These are phyloP conservation scores for Kryptolebias ocellatus DNA, from an alignment of 2,797 vertebrate species.

Conservation along the genomic window DNA sequence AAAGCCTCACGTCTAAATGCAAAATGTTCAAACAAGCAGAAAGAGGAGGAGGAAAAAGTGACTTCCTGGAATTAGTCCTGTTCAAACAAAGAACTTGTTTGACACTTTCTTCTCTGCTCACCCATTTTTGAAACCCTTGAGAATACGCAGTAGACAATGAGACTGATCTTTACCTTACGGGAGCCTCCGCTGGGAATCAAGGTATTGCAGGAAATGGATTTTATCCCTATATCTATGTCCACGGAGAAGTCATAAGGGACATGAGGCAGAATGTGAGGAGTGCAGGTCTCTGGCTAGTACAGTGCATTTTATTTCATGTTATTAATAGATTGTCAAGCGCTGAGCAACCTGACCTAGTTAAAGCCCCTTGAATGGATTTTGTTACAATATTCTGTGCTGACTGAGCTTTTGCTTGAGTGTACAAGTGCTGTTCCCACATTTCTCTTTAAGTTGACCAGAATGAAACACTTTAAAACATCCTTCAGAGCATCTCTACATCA, in stretches of 20 bases:
- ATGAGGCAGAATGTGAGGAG: conserved; percentile 34
- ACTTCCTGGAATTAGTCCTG: conserved; percentile 57
- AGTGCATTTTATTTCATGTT: conserved; percentile 55
- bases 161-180: conserved; percentile 35
- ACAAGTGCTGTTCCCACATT: conserved; percentile 12
- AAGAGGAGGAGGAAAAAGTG: conserved; percentile 31
- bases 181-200: conserved; percentile 42
- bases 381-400: conserved; percentile 22
- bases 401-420: conserved; percentile 25
- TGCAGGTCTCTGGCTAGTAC: conserved; percentile 38
- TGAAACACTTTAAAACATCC: not conserved
- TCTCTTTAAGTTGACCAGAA: conserved; percentile 7
- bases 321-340: conserved; percentile 66
- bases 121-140: conserved; percentile 41
- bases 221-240: conserved; percentile 48
- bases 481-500: not conserved
- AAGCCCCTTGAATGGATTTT: conserved; percentile 55
- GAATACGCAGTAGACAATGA: conserved; percentile 23
- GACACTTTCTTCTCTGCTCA: conserved; percentile 54
- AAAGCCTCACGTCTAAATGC: conserved; percentile 64
- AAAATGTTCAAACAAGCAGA: conserved; percentile 54
- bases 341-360: conserved; percentile 71
- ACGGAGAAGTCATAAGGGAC: conserved; percentile 47
- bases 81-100: conserved; percentile 55
- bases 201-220: conserved; percentile 32